Conservation (phyloP, 1,140 invertebrate species). For the Aphaenogaster ashmeadi region DNA sequence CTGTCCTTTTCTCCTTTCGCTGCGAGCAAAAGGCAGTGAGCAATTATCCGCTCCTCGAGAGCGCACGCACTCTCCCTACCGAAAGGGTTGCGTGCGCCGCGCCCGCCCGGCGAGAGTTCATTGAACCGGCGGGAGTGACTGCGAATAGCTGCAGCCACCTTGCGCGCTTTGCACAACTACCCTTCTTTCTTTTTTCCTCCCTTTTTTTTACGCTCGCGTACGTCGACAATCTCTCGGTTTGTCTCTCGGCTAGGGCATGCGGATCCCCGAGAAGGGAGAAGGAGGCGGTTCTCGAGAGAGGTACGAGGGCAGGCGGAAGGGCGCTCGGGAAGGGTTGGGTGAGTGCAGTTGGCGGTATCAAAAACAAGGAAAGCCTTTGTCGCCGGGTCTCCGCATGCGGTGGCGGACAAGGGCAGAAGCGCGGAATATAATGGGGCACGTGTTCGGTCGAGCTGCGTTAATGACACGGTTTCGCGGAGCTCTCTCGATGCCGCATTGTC, state of each 20-base stretch:
- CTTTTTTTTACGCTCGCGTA: neutral
- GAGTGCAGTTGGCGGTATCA: constrained; percentile 38
- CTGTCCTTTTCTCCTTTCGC: constrained; percentile 53
- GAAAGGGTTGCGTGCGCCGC: constrained; percentile 63
- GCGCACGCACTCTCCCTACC: neutral
- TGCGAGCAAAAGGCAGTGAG: constrained; percentile 37
- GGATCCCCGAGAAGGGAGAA: neutral
- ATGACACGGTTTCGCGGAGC: constrained; percentile 74
- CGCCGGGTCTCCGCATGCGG: constrained; percentile 32
- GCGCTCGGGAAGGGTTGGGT: neutral
- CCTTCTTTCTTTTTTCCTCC: constrained; percentile 2
- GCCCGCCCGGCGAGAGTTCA: constrained; percentile 39
- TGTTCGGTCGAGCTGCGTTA: constrained; percentile 70
- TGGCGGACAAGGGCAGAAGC: constrained; percentile 25
- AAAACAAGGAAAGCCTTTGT: constrained; percentile 76
- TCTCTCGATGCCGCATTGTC: constrained; percentile 69
- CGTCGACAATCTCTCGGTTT: constrained; percentile 60
- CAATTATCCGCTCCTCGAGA: constrained; percentile 61
- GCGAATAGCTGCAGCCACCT: constrained; percentile 9
- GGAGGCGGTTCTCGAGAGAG: neutral
- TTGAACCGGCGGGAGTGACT: constrained; percentile 46
- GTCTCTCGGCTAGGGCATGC: constrained; percentile 25
- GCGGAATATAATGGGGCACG: constrained; percentile 75
- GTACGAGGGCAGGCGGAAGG: neutral
- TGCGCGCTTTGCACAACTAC: neutral